A percentile compares a stretch with the other conserved stretches of the same genome.
phyloP scores from a whole-genome alignment of 2,797 vertebrate species.

The Semotilus atromaculatus region DNA sequence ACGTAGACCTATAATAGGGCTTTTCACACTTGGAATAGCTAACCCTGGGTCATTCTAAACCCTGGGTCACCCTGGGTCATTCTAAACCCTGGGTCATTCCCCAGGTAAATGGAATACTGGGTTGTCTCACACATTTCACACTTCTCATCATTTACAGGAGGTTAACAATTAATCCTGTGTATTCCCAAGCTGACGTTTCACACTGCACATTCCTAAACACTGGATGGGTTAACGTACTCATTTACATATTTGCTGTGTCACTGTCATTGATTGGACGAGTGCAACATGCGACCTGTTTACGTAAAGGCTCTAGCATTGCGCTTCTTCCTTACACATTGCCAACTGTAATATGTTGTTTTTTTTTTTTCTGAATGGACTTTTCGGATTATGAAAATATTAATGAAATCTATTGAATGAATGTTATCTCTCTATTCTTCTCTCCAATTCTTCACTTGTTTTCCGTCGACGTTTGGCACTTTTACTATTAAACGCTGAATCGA shows the following conservation, averaged over 20 bases:
- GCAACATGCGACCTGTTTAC: neutral
- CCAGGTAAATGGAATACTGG: neutral
- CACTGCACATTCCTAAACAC: neutral
- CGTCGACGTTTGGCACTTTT: accelerated
- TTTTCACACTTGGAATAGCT: too few relatives aligned
- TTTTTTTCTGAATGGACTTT: neutral
- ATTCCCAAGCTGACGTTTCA: neutral
- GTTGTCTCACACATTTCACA: neutral
- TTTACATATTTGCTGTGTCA: neutral
- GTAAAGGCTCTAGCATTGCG: neutral
- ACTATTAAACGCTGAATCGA: neutral
- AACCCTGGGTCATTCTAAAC: too few relatives aligned
- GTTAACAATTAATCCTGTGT: neutral
- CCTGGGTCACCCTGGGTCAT: too few relatives aligned
- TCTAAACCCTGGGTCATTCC: too few relatives aligned
- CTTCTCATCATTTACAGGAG: neutral
- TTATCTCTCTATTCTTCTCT: neutral
- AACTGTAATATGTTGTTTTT: neutral
- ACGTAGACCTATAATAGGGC: too few relatives aligned
- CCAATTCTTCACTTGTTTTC: neutral
- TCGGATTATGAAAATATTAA: neutral
- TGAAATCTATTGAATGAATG: too few relatives aligned
- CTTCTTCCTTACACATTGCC: neutral
- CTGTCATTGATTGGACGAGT: neutral
- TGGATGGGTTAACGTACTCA: neutral